Conservation (phyloP, 2,888 invertebrate species). For the Sesamia inferens region DNA sequence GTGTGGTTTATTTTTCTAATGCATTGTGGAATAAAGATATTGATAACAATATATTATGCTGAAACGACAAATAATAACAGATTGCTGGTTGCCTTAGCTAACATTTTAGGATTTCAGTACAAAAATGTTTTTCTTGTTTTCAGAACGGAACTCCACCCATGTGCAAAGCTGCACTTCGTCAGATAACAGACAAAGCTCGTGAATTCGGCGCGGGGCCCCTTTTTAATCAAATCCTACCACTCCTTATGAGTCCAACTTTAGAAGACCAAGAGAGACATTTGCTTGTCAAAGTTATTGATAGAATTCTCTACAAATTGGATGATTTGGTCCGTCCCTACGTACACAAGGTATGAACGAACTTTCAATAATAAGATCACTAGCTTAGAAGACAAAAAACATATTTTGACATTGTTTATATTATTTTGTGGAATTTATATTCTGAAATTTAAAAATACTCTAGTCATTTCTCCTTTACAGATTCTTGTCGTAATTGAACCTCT, state of each 20-base stretch:
- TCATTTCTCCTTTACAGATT: slow-evolving; percentile 90
- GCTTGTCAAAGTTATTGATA: slow-evolving; percentile 99
- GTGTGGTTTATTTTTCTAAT: slow-evolving; percentile 63
- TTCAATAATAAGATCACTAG: not conserved
- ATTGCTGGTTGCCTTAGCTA: not conserved
- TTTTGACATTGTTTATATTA: too few species aligned
- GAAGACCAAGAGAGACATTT: slow-evolving; percentile 99
- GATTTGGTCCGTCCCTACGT: slow-evolving; percentile 99
- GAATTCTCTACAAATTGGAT: slow-evolving; percentile 99
- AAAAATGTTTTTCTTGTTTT: slow-evolving; percentile 36
- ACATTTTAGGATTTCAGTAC: not conserved
- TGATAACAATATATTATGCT: too few species aligned
- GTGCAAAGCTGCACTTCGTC: slow-evolving; percentile 99
- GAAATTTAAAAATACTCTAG: not conserved
- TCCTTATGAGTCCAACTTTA: slow-evolving; percentile 99
- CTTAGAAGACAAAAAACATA: not conserved
- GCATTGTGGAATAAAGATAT: not conserved
- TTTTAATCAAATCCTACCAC: slow-evolving; percentile 99
- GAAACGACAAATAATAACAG: not conserved
- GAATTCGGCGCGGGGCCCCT: slow-evolving; percentile 99
- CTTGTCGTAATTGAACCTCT: slow-evolving; percentile 99
- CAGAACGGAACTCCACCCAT: slow-evolving; percentile 99
- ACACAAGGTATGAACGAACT: slow-evolving; percentile 93
- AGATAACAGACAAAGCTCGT: slow-evolving; percentile 99
- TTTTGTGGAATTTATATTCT: not conserved